Evolutionary conservation across 2,113 vertebrate genomes (phyloP), one percentile per base, ranked within the genome.

Genomic region (Centropus unirufus): DNA sequence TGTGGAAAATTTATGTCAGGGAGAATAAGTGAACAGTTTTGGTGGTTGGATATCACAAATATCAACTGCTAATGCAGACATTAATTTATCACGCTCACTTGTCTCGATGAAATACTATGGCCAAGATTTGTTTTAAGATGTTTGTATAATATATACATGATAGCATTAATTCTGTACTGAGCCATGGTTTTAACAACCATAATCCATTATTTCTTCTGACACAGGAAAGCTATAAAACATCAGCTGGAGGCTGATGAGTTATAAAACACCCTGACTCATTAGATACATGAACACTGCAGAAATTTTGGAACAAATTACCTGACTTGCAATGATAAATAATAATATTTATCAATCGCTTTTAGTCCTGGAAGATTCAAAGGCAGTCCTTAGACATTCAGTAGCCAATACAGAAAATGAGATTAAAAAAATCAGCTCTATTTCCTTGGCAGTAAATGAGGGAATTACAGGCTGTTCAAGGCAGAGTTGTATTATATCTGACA

Each of bases 271-370:
- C 80, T 79, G 83, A 69, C 42, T 93, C 90, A 92, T 91, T 80
- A 77, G 51, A 81, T 66, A 90, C n/a, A 76, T 54, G 67, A 91
- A 72, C 10, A 51, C 15, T 61, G 39, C 9, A 74, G 49, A 94
- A 78, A 75, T 92, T 94, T 54, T 83, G 67, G 57, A 87, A 89
- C 39, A 93, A 92, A 95, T 94, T 81, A 67, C 3, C 51, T 92
- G 70, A 61, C 47, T 89, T 89, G 21, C 15, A 67, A 75, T 83
- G 36, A 49, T 63, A 92, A 95, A 94, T 92, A 88, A 85, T 82
- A 83, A 73, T 90, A 93, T 94, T 90, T 92, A 67, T 73, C 13
- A 86, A 61, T 4, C 11, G 83, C 23, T 90, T 70, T 90, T 87
- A 7, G 34, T 72, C 39, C 49, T 67, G 66, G 84, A 90, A 58